phyloP scores from a whole-genome alignment of 2,797 vertebrate species.

The Nannoperca australis region DNA sequence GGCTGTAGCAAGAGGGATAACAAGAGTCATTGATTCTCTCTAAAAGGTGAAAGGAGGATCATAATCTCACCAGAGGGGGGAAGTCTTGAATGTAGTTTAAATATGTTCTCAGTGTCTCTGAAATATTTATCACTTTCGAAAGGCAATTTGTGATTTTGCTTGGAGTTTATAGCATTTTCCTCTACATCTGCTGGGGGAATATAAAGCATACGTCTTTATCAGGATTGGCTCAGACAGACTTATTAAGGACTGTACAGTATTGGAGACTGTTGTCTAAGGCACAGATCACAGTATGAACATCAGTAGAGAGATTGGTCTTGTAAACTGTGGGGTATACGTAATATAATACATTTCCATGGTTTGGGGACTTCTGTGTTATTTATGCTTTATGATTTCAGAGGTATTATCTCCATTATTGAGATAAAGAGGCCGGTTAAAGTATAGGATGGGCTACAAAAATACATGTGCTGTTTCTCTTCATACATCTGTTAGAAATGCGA shows the following conservation, averaged over 20 bases:
- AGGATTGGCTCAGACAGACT: conserved; percentile 81
- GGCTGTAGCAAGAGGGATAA: conserved; percentile 73
- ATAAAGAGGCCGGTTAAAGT: conserved; percentile 76
- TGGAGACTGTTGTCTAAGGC: conserved; percentile 74
- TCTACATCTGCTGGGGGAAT: conserved; percentile 68
- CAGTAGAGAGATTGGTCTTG: conserved; percentile 71
- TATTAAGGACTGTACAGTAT: conserved; percentile 81
- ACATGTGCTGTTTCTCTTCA: conserved; percentile 15
- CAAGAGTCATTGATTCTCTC: conserved; percentile 89
- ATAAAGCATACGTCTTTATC: conserved; percentile 83
- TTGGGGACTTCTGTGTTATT: conserved; percentile 72
- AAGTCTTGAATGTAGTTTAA: conserved; percentile 82
- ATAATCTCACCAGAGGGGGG: conserved; percentile 82
- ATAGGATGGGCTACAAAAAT: conserved; percentile 43
- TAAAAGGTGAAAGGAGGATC: conserved; percentile 83
- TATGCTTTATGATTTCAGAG: conserved; percentile 69
- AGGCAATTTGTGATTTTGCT: conserved; percentile 85
- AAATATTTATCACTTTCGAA: conserved; percentile 87
- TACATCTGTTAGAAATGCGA: conserved; percentile 40
- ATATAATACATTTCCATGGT: conserved; percentile 72
- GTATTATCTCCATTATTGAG: conserved; percentile 77
- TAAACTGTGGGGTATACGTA: conserved; percentile 75
- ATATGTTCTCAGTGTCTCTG: conserved; percentile 83
- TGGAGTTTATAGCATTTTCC: conserved; percentile 78
- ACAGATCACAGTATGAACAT: conserved; percentile 73